Conservation (phyloP, 2,888 invertebrate species). For the Platycheirus albimanus region DNA sequence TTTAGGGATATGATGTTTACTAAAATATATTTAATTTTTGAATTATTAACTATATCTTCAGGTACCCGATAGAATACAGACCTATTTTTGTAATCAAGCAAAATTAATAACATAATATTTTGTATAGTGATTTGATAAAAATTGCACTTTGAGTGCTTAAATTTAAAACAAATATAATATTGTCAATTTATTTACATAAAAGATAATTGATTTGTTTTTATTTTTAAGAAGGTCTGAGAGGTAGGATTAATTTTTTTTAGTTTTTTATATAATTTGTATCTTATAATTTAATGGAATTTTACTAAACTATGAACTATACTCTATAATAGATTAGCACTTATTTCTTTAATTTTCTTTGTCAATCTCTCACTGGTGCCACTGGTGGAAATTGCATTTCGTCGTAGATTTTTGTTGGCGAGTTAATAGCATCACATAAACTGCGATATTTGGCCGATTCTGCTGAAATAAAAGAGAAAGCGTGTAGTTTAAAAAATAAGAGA, state of each 20-base stretch:
- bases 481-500: conserved; percentile 26
- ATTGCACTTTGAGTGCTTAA: too few species aligned
- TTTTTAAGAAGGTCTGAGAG: conserved; percentile 39
- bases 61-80: not conserved
- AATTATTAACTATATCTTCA: not conserved
- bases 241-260: conserved; percentile 16
- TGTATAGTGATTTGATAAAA: too few species aligned
- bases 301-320: conserved; percentile 54
- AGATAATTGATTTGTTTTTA: not conserved
- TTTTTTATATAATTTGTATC: not conserved
- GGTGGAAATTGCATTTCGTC: conserved; percentile 83
- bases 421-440: conserved; percentile 82
- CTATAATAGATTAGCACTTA: conserved; percentile 39
- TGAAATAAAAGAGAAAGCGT: conserved; percentile 43
- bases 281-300: conserved; percentile 53
- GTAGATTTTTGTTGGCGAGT: conserved; percentile 81
- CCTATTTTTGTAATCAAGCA: not conserved
- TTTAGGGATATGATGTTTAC: too few species aligned
- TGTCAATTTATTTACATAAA: too few species aligned
- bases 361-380: conserved; percentile 80
- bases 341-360: conserved; percentile 77
- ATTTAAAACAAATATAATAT: too few species aligned
- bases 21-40: too few species aligned
- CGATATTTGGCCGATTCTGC: conserved; percentile 82
- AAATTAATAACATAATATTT: too few species aligned